Conservation (phyloP, 2,797 vertebrate genomes). For the Labroides dimidiatus region DNA sequence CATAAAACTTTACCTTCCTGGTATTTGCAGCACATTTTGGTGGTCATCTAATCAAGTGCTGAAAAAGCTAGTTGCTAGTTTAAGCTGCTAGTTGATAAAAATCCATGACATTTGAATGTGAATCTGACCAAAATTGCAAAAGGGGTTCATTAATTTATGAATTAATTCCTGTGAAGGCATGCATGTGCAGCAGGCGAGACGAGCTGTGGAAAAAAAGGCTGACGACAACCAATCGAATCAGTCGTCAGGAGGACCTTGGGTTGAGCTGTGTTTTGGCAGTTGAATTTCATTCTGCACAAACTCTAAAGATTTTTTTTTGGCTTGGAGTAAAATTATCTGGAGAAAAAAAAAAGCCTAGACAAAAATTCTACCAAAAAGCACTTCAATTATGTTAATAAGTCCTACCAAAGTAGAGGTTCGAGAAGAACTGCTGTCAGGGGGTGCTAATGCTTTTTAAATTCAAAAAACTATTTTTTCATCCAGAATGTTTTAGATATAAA, state of each 20-base stretch:
- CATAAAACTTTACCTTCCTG: not conserved
- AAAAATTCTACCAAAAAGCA: too few relatives aligned
- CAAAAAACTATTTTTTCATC: too few relatives aligned
- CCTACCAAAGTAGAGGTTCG: too few relatives aligned
- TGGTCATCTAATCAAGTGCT: not conserved
- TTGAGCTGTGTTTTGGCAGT: not conserved
- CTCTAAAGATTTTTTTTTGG: not conserved
- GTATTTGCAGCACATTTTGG: conserved; percentile 17
- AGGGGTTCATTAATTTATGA: conserved; percentile 23
- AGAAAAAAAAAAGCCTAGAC: too few relatives aligned
- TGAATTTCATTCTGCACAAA: not conserved
- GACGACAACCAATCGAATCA: not conserved
- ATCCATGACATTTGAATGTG: conserved; percentile 19
- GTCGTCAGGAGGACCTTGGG: not conserved
- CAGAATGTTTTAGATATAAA: too few relatives aligned
- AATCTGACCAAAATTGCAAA: conserved; percentile 24
- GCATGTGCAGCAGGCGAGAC: not conserved
- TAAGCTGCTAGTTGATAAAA: not conserved
- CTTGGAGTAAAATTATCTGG: too few relatives aligned
- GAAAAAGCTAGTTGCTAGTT: not conserved
- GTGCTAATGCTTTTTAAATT: too few relatives aligned
- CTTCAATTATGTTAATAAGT: too few relatives aligned
- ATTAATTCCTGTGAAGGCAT: not conserved
- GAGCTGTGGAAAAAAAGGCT: not conserved
- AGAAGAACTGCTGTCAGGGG: too few relatives aligned